Percentiles rank a stretch among this genome's conserved stretches.
phyloP scores from a whole-genome alignment of 2,888 invertebrate species.

The Leucania comma region DNA sequence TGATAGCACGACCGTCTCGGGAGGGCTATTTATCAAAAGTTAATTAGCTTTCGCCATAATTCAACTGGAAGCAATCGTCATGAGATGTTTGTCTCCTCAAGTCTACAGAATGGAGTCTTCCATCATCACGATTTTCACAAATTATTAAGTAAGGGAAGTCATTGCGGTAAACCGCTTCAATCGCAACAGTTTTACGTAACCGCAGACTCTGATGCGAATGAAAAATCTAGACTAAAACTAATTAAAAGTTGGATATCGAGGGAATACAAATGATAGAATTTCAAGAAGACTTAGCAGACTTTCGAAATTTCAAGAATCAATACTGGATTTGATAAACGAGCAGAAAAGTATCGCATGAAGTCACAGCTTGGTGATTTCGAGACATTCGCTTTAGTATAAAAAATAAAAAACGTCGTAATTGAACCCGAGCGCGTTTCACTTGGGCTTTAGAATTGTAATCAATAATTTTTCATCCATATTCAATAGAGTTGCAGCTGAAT shows the following conservation, averaged over 20 bases:
- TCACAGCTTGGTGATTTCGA: constrained; percentile 3
- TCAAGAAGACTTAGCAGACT: neutral
- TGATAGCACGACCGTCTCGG: constrained; percentile 33
- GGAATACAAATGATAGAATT: constrained; percentile 12
- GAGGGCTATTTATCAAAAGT: constrained; percentile 61
- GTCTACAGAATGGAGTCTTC: constrained; percentile 55
- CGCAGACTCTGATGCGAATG: constrained; percentile 58
- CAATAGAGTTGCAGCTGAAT: constrained; percentile 49
- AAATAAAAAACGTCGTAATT: constrained; percentile 20
- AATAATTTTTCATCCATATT: constrained; percentile 60
- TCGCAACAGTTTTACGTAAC: constrained; percentile 71
- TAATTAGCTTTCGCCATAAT: constrained; percentile 66
- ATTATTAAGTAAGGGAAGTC: constrained; percentile 61
- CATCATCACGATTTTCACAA: constrained; percentile 51
- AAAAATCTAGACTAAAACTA: constrained; percentile 50
- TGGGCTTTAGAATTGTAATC: constrained; percentile 41
- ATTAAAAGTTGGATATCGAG: constrained; percentile 9
- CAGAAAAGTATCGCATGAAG: constrained; percentile 10
- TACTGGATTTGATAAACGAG: neutral
- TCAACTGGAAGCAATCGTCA: constrained; percentile 58
- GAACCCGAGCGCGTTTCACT: constrained; percentile 31
- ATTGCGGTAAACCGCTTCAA: constrained; percentile 70
- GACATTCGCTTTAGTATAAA: constrained; percentile 9
- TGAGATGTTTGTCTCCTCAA: constrained; percentile 51
- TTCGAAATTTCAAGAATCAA: neutral